Evolutionary conservation across 2,797 vertebrate genomes (phyloP).

Genomic region (Florisuga fusca): DNA sequence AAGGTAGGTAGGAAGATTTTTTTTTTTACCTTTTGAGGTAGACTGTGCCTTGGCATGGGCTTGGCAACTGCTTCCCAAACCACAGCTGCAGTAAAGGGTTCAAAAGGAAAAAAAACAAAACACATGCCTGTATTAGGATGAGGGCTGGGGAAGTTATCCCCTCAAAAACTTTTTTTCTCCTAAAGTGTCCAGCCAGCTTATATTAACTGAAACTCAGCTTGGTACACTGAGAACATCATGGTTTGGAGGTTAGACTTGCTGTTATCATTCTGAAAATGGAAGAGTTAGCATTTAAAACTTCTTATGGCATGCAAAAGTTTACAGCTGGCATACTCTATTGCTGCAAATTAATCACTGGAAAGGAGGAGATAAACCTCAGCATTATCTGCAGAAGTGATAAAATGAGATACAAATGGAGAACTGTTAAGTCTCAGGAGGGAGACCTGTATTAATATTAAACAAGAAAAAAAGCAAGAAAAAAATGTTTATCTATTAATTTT

Average conservation of each 20-base stretch:
- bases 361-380: background rate
- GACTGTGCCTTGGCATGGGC: background rate
- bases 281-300: background rate
- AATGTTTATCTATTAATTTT: background rate
- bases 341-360: background rate
- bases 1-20: background rate
- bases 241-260: background rate
- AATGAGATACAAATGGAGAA: background rate
- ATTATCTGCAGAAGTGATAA: background rate
- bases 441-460: background rate
- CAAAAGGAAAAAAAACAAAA: background rate
- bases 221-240: background rate
- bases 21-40: background rate
- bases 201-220: background rate
- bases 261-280: background rate
- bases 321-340: background rate
- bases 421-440: background rate
- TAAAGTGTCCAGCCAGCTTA: background rate
- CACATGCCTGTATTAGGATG: background rate
- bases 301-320: background rate
- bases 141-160: background rate
- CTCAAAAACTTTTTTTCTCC: background rate
- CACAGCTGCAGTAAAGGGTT: background rate
- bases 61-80: rapidly evolving
- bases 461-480: background rate